These are phyloP conservation scores for Amphiprion ocellaris DNA, from an alignment of 2,113 vertebrate genomes.

Conservation along the genomic window DNA sequence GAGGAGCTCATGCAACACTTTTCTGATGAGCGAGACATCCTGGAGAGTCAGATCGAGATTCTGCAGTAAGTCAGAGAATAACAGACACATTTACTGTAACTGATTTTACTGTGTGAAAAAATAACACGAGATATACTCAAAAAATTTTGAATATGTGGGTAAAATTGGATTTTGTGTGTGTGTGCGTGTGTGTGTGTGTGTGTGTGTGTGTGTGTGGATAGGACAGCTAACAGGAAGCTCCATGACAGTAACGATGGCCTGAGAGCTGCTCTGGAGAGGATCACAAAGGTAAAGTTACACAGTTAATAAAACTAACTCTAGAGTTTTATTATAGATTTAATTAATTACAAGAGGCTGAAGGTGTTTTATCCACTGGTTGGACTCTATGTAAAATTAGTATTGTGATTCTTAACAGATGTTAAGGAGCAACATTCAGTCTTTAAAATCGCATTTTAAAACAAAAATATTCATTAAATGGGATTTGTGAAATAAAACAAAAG, in stretches of 20 bases:
- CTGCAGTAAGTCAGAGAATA: constrained; percentile 90
- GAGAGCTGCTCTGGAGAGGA: constrained; percentile 66
- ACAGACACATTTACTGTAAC: not conserved
- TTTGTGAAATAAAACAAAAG: too few relatives aligned
- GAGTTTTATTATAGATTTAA: too few relatives aligned
- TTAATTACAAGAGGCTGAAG: not conserved
- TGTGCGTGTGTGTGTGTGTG: not conserved
- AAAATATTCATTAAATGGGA: too few relatives aligned
- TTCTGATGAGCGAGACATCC: constrained; percentile 90
- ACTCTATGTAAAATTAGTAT: too few relatives aligned
- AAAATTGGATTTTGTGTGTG: not conserved
- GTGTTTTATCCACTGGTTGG: not conserved
- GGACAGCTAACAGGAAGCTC: constrained; percentile 79
- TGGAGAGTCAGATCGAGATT: constrained; percentile 95
- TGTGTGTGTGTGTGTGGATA: constrained; percentile 43
- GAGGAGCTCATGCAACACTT: constrained; percentile 92
- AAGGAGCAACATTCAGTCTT: too few relatives aligned
- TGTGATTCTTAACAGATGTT: too few relatives aligned
- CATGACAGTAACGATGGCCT: constrained; percentile 78
- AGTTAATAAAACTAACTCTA: not conserved
- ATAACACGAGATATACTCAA: too few relatives aligned
- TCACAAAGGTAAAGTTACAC: constrained; percentile 50
- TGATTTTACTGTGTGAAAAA: too few relatives aligned
- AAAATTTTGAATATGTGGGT: too few relatives aligned
- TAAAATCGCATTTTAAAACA: too few relatives aligned